phyloP scores from a whole-genome alignment of 2,797 vertebrate species.

The Centroberyx gerrardi region DNA sequence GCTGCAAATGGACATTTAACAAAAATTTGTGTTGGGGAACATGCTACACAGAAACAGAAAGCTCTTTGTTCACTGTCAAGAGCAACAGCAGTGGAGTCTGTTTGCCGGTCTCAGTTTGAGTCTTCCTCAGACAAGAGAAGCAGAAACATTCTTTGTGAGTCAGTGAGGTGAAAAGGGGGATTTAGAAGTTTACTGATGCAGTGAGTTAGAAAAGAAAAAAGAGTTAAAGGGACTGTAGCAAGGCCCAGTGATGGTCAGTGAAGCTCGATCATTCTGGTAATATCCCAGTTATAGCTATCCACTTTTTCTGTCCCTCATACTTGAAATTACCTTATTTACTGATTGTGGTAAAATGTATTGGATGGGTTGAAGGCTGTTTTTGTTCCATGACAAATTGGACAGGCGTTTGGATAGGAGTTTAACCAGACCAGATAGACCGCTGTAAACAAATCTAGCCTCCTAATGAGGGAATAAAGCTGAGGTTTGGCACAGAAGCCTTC shows the following conservation, averaged over 20 bases:
- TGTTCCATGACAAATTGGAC: constrained; percentile 15
- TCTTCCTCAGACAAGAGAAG: constrained; percentile 4
- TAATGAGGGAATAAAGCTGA: constrained; percentile 20
- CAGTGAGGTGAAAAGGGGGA: constrained; percentile 46
- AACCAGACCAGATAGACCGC: constrained; percentile 28
- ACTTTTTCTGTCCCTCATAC: not conserved
- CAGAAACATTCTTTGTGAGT: constrained; percentile 35
- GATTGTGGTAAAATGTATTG: not conserved
- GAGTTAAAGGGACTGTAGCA: not conserved
- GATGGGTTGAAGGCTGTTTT: constrained; percentile 18
- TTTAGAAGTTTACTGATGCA: constrained; percentile 33
- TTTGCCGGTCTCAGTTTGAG: constrained; percentile 15
- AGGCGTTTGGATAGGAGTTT: constrained; percentile 9
- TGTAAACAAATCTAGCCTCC: constrained; percentile 35
- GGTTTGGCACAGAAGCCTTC: constrained; percentile 12
- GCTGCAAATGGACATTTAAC: constrained; percentile 22
- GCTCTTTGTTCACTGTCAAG: constrained; percentile 37
- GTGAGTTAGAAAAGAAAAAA: constrained; percentile 5
- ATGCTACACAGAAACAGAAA: constrained; percentile 32
- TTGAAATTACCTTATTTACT: not conserved
- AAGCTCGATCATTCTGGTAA: constrained; percentile 56
- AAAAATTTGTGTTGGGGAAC: constrained; percentile 24
- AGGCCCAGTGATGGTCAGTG: constrained; percentile 12
- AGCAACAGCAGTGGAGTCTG: constrained; percentile 14
- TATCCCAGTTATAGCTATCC: not conserved